phyloP scores from a whole-genome alignment of 2,113 vertebrate genomes.

The Uria aalge region DNA sequence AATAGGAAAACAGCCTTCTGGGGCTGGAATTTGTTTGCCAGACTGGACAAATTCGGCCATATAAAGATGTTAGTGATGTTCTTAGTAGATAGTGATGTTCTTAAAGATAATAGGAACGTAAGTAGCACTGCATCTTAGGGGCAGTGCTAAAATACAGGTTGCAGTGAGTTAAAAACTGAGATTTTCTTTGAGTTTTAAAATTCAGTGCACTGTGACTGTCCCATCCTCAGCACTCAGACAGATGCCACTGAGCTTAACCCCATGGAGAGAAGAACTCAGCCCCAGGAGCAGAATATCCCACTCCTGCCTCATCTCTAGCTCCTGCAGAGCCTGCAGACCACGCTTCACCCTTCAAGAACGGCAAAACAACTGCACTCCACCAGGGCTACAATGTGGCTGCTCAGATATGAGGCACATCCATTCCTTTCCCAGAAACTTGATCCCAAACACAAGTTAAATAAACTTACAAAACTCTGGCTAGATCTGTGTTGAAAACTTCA shows the following conservation, averaged over 20 bases:
- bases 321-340: background rate
- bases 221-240: background rate
- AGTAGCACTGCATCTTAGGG: background rate
- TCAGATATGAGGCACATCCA: background rate
- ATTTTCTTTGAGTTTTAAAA: background rate
- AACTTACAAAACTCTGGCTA: background rate
- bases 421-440: background rate
- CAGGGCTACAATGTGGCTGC: rapidly evolving
- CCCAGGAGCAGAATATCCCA: background rate
- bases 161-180: background rate
- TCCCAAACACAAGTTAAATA: background rate
- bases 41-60: background rate
- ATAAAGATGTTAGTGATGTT: background rate
- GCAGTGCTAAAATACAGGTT: background rate
- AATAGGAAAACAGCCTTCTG: background rate
- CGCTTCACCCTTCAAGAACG: background rate
- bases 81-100: background rate
- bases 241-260: background rate
- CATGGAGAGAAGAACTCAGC: background rate
- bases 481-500: background rate
- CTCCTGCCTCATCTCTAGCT: background rate
- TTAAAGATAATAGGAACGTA: background rate
- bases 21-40: background rate
- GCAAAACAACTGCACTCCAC: background rate
- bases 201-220: background rate